A percentile compares a stretch with the other conserved stretches of the same genome.
These are phyloP conservation scores for Papilio demoleus DNA, from an alignment of 2,888 invertebrate genomes.

Conservation along the genomic window DNA sequence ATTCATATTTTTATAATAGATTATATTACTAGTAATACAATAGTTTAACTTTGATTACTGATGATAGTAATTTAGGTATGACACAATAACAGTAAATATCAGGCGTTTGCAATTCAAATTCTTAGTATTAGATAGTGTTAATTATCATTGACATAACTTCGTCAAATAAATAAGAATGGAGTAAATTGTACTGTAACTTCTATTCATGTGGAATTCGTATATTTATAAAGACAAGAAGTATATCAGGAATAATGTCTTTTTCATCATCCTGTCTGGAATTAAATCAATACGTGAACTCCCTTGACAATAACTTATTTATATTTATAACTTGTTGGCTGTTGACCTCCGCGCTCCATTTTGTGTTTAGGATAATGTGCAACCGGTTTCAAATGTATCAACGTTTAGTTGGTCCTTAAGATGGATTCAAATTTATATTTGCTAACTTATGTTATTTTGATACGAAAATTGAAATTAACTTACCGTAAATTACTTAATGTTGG, in stretches of 20 bases:
- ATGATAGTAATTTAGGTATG: background rate
- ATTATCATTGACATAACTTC: too few relatives aligned
- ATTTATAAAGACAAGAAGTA: background rate
- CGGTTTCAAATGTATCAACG: constrained; percentile 44
- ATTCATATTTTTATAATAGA: background rate
- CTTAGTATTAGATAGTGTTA: too few relatives aligned
- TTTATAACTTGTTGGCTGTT: constrained; percentile 11
- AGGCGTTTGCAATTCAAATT: too few relatives aligned
- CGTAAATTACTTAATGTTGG: constrained; percentile 93
- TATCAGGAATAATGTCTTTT: background rate
- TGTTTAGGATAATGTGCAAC: constrained; percentile 43
- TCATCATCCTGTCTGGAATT: background rate
- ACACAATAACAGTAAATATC: too few relatives aligned
- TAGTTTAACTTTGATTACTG: background rate
- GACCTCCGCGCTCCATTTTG: constrained; percentile 25
- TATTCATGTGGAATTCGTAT: background rate
- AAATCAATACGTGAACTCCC: constrained; percentile 17
- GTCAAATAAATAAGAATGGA: too few relatives aligned
- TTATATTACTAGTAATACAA: background rate
- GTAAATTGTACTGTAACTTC: too few relatives aligned
- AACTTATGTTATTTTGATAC: background rate
- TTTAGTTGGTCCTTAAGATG: constrained; percentile 30
- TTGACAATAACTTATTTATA: constrained; percentile 15
- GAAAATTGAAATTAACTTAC: constrained; percentile 80
- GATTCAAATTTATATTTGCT: constrained; percentile 19